Evolutionary conservation across 2,113 vertebrate species (phyloP).

Genomic region (Lepisosteus osseus): DNA sequence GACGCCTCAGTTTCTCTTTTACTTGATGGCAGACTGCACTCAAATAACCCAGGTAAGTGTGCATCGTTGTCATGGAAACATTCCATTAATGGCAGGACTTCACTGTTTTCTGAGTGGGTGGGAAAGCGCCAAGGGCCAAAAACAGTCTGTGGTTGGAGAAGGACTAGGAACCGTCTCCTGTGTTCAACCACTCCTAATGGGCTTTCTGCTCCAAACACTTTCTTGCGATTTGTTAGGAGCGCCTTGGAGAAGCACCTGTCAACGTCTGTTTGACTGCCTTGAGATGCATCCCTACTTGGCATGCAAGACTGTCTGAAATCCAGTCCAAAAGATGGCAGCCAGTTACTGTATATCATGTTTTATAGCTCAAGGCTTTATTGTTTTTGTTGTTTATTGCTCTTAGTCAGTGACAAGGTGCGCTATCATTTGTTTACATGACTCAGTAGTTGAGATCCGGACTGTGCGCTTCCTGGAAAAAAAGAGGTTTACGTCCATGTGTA

Average conservation of each 20-base stretch:
- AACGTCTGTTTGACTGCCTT: not conserved
- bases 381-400: too few species aligned
- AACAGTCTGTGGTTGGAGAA: not conserved
- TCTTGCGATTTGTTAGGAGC: not conserved
- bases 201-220: not conserved
- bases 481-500: too few species aligned
- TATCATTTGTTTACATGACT: too few species aligned
- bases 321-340: too few species aligned
- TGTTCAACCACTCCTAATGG: not conserved
- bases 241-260: not conserved
- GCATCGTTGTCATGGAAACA: slow-evolving; percentile 35
- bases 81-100: slow-evolving; percentile 21
- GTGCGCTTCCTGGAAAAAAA: too few species aligned
- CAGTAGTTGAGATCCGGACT: too few species aligned
- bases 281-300: too few species aligned
- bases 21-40: slow-evolving; percentile 28
- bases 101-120: slow-evolving; percentile 4
- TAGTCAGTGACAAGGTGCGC: too few species aligned
- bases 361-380: too few species aligned
- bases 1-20: slow-evolving; percentile 35
- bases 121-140: slow-evolving; percentile 2
- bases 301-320: too few species aligned
- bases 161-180: not conserved
- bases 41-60: slow-evolving; percentile 14
- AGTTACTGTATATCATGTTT: too few species aligned